phyloP scores from a whole-genome alignment of 2,113 vertebrate genomes.

The Piaya cayana region DNA sequence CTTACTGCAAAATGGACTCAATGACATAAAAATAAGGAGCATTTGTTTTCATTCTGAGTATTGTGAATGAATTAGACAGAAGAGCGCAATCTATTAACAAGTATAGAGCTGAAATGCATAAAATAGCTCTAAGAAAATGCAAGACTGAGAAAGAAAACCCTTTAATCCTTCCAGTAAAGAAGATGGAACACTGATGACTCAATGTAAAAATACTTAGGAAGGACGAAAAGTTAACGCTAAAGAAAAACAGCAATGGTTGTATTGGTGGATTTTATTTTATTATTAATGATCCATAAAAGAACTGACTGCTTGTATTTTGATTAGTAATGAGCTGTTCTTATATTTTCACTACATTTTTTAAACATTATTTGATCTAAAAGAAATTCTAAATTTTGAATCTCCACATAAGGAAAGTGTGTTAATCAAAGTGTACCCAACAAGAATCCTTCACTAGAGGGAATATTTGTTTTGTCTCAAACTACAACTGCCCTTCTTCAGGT shows the following conservation, averaged over 20 bases:
- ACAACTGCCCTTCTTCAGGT: rapidly evolving
- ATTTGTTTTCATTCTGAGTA: not conserved
- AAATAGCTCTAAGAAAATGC: not conserved
- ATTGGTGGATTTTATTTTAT: not conserved
- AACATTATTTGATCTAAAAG: not conserved
- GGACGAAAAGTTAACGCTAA: not conserved
- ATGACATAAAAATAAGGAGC: not conserved
- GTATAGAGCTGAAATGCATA: not conserved
- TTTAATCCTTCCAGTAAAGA: not conserved
- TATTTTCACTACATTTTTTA: not conserved
- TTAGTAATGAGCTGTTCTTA: not conserved
- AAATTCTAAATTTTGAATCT: not conserved
- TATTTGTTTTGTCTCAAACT: not conserved
- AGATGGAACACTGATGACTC: not conserved
- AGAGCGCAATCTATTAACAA: not conserved
- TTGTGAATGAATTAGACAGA: not conserved
- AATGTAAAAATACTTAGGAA: not conserved
- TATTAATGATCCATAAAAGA: not conserved
- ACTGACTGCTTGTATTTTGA: not conserved
- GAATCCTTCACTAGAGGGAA: not conserved
- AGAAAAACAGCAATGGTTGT: not conserved
- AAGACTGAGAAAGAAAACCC: not conserved
- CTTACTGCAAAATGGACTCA: not conserved
- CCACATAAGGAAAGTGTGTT: not conserved
- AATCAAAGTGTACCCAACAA: not conserved